These are phyloP conservation scores for Pseudomyrmex gracilis DNA, from an alignment of 1,140 invertebrate species.

Conservation along the genomic window DNA sequence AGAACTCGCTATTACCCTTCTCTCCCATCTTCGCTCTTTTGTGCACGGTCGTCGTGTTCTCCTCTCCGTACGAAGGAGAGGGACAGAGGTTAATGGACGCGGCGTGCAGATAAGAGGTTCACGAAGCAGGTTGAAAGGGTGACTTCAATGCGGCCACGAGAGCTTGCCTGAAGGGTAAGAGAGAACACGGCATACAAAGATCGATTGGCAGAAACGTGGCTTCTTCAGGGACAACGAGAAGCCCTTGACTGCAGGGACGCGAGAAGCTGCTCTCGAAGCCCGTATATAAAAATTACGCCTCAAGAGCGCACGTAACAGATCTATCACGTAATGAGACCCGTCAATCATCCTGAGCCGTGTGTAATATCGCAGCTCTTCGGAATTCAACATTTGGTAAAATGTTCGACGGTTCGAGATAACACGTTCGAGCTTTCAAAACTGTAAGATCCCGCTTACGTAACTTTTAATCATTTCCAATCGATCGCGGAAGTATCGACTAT, in stretches of 20 bases:
- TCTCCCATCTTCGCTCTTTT: conserved; percentile 39
- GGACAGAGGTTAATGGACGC: conserved; percentile 61
- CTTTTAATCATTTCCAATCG: no score
- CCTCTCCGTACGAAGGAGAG: conserved; percentile 37
- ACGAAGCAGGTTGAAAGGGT: conserved; percentile 57
- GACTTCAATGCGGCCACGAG: conserved; percentile 54
- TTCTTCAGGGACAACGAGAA: conserved; percentile 56
- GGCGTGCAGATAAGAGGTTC: conserved; percentile 55
- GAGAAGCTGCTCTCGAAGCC: neutral
- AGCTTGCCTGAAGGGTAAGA: conserved; percentile 29
- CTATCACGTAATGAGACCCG: conserved; percentile 8
- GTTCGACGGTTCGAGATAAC: neutral
- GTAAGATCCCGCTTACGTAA: no score
- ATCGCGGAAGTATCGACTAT: no score
- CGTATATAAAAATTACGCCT: conserved; percentile 6
- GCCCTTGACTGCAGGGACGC: conserved; percentile 32
- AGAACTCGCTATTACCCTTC: conserved; percentile 16
- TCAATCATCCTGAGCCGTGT: conserved; percentile 5
- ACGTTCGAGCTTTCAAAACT: no score
- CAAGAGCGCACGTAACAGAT: conserved; percentile 30
- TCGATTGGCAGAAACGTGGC: conserved; percentile 49
- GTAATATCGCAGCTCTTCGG: neutral
- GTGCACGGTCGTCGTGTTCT: conserved; percentile 42
- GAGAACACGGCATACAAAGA: conserved; percentile 6
- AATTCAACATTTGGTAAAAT: conserved; percentile 19